These are phyloP conservation scores for Pelodiscus sinensis DNA, from an alignment of 2,113 vertebrate genomes.

Conservation along the genomic window DNA sequence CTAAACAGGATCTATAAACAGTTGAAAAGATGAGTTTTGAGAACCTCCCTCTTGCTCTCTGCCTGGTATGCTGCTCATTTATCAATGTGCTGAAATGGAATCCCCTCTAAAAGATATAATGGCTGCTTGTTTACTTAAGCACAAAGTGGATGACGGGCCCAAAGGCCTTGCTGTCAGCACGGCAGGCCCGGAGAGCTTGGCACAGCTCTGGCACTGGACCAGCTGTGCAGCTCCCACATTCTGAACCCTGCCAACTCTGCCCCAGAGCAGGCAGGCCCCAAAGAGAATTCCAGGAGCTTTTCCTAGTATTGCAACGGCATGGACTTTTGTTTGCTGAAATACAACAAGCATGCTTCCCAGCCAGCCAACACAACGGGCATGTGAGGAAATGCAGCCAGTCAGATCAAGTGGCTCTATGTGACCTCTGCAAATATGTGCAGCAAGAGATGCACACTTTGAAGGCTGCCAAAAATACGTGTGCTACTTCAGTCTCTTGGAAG, in stretches of 20 bases:
- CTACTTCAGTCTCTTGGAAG: fast-evolving
- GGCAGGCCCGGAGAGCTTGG: slow-evolving; percentile 8
- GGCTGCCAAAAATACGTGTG: fast-evolving
- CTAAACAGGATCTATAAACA: slow-evolving; percentile 45
- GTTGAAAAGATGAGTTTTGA: slow-evolving; percentile 43
- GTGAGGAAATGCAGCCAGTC: fast-evolving
- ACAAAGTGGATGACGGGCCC: slow-evolving; percentile 56
- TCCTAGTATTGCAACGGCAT: fast-evolving
- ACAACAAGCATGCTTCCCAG: fast-evolving
- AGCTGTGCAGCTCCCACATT: slow-evolving; percentile 10
- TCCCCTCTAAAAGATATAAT: slow-evolving; percentile 57
- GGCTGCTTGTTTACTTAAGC: slow-evolving; percentile 66
- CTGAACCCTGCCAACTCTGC: not conserved
- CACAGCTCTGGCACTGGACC: not conserved
- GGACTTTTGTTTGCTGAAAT: fast-evolving
- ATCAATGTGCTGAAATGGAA: slow-evolving; percentile 71
- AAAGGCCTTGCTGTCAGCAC: slow-evolving; percentile 50
- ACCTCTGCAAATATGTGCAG: not conserved
- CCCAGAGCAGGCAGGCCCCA: fast-evolving
- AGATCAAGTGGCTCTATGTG: not conserved
- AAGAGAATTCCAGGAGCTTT: not conserved
- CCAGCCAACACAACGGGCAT: not conserved
- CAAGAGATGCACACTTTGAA: not conserved
- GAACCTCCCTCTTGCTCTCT: slow-evolving; percentile 49
- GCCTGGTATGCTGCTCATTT: slow-evolving; percentile 69